Evolutionary conservation across 2,113 vertebrate species (phyloP).

Genomic region (Monopterus albus): DNA sequence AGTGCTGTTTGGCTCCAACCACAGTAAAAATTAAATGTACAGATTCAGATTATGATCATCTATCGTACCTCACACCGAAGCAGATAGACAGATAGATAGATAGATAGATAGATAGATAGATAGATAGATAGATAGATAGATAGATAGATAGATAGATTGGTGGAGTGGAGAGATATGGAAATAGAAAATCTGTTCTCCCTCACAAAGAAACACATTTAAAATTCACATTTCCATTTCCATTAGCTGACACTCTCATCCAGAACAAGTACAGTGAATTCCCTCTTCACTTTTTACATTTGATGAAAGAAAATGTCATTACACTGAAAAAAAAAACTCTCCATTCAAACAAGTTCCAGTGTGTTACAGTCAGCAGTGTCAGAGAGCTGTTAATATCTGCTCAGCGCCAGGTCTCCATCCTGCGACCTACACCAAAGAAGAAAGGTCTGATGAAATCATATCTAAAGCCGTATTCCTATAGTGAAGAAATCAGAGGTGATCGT

Average conservation of each 20-base stretch:
- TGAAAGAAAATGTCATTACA: slow-evolving; percentile 27
- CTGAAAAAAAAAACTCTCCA: background rate
- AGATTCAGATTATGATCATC: background rate
- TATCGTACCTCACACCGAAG: background rate
- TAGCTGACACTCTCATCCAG: slow-evolving; percentile 42
- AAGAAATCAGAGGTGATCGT: background rate
- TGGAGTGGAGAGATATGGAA: background rate
- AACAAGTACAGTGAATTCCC: slow-evolving; percentile 26
- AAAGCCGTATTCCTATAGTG: background rate
- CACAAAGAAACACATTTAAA: slow-evolving; percentile 57
- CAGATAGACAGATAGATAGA: background rate
- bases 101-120: background rate
- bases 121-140: background rate
- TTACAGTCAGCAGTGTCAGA: background rate
- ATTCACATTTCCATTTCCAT: slow-evolving; percentile 60
- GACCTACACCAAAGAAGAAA: background rate
- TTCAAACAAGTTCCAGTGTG: slow-evolving; percentile 1
- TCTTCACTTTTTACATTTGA: slow-evolving; percentile 48
- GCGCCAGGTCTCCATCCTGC: background rate
- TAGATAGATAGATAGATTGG: background rate
- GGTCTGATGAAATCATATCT: background rate
- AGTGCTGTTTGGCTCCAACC: background rate
- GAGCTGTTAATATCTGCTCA: slow-evolving; percentile 30
- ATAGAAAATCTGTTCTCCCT: slow-evolving; percentile 16
- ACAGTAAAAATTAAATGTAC: no score